Evolutionary conservation across 2,113 vertebrate genomes (phyloP).

Genomic region (Labeo catla): DNA sequence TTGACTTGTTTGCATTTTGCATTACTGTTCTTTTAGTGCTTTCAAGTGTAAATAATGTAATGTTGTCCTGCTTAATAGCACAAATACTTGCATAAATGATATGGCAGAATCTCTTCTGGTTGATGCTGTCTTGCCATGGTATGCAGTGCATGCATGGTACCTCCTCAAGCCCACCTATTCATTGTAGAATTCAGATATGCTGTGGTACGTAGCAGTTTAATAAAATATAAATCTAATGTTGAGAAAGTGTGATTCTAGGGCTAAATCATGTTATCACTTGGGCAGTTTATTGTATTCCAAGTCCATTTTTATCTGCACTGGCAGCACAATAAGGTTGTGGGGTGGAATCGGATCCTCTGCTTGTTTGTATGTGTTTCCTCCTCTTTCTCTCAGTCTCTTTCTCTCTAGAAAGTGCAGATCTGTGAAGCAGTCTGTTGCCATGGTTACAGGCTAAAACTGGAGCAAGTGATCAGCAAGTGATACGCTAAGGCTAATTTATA

Average conservation of each 20-base stretch:
- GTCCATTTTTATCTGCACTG: neutral
- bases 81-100: neutral
- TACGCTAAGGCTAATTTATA: constrained; percentile 48
- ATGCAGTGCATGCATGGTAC: neutral
- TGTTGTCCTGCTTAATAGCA: neutral
- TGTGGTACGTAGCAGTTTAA: neutral
- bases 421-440: constrained; percentile 59
- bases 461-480: constrained; percentile 50
- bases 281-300: neutral
- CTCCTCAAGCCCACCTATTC: neutral
- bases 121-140: neutral
- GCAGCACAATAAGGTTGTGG: neutral
- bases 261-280: neutral
- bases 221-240: neutral
- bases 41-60: neutral
- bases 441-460: constrained; percentile 58
- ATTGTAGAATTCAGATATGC: neutral
- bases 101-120: neutral
- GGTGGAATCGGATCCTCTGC: neutral
- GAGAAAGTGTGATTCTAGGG: neutral
- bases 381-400: constrained; percentile 9
- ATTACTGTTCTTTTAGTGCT: neutral
- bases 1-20: neutral
- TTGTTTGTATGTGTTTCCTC: neutral
- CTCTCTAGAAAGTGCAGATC: constrained; percentile 18